These are phyloP conservation scores for Calyptommatus sinebrachiatus DNA, from an alignment of 2,113 vertebrate genomes.

Conservation along the genomic window DNA sequence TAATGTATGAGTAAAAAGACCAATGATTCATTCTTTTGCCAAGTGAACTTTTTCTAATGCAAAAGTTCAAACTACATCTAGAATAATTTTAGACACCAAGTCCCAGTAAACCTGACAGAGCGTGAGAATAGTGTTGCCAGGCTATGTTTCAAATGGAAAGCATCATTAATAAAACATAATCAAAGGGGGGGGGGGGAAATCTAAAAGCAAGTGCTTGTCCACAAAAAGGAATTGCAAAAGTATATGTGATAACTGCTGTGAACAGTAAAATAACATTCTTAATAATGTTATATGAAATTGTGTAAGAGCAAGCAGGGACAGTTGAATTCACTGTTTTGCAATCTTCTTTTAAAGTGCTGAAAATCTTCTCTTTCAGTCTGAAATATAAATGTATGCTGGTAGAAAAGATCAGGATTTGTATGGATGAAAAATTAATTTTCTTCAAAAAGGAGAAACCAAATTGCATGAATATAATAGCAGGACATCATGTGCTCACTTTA, in stretches of 20 bases:
- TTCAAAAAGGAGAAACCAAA: no score
- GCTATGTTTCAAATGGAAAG: neutral
- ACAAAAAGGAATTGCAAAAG: constrained; percentile 16
- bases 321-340: neutral
- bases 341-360: neutral
- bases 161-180: constrained; percentile 28
- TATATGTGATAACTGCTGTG: neutral
- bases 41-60: neutral
- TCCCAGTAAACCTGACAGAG: neutral
- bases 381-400: no score
- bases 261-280: constrained; percentile 9
- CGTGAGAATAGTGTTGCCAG: neutral
- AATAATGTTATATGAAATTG: neutral
- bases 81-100: neutral
- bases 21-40: neutral
- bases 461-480: no score
- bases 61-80: neutral
- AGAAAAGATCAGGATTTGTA: no score
- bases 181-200: constrained; percentile 1
- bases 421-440: no score
- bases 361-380: no score
- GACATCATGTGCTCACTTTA: no score
- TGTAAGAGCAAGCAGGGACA: constrained; percentile 30
- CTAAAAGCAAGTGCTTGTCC: constrained; percentile 34
- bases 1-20: neutral